Evolutionary conservation across 2,888 invertebrate genomes (phyloP), one percentile per base, ranked within the genome.

Genomic region (Bombylius major): DNA sequence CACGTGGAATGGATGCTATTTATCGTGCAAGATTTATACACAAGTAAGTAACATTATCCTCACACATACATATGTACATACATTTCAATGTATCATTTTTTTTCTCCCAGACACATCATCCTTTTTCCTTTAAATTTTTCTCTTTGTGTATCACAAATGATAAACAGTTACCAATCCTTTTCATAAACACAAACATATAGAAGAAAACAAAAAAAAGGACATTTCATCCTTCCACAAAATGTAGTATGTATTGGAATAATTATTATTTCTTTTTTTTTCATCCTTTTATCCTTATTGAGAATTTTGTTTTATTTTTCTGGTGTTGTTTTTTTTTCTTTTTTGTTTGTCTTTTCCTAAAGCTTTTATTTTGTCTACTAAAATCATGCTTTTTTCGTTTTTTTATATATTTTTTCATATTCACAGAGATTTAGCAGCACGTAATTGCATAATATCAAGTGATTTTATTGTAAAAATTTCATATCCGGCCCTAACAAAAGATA

Each of bases 381-480:
- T 46, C 4, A n/a, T 32, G 14, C 34, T 36, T 54, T 33, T 54
- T n/a, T 5, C 12, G n/a, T n/a, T n/a, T 23, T 23, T 23, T 47
- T 53, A 47, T 9, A 7, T 32, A 13, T 23, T 6, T 34, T 51
- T 14, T 23, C 44, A 85, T 62, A 82, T 88, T 47, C 36, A 4
- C 70, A 84, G 81, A 67, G 96, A 97, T 75, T 79, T 97, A 64
- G 92, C 95, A 4, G 87, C 94, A 0, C 82, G 96, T 14, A 96
- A 96, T 75, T 90, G 96, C 69, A 78, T 95, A 57, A 86, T 96
- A 58, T 86, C 90, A 0, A 87, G 89, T 31, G 82, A 82, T 62
- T 78, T 95, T 39, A 69, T 70, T 58, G 82, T 93, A 34, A 95
- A 96, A 76, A 80, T 96, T 56, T 87, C 92, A 4, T 79, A 83